Evolutionary conservation across 1,140 invertebrate genomes (phyloP).

Genomic region (Alviniconcha marisindica): DNA sequence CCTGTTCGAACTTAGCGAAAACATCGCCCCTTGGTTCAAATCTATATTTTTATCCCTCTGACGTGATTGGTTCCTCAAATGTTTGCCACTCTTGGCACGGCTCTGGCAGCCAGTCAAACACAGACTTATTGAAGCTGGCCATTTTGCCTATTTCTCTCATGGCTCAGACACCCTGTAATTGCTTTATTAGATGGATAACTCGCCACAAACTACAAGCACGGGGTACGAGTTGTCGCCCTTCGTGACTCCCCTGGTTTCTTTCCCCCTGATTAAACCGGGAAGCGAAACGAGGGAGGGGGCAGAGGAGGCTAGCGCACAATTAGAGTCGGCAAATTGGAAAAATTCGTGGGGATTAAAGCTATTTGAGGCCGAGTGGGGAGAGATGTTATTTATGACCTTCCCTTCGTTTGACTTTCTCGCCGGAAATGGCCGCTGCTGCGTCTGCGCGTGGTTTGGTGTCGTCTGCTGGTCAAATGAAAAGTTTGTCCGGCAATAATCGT

Average conservation of each 20-base stretch:
- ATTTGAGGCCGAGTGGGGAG: constrained; percentile 34
- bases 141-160: constrained; percentile 38
- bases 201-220: constrained; percentile 38
- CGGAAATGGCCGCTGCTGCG: constrained; percentile 20
- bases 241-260: constrained; percentile 32
- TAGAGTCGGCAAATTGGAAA: constrained; percentile 50
- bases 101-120: constrained; percentile 20
- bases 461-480: constrained; percentile 43
- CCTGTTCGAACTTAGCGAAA: not conserved
- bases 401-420: constrained; percentile 35
- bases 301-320: constrained; percentile 41
- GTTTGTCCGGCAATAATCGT: constrained; percentile 41
- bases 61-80: constrained; percentile 17
- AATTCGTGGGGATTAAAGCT: constrained; percentile 38
- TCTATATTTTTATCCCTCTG: constrained; percentile 1
- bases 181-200: constrained; percentile 53
- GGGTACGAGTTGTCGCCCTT: constrained; percentile 39
- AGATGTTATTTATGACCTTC: constrained; percentile 44
- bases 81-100: constrained; percentile 2
- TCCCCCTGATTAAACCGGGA: constrained; percentile 39
- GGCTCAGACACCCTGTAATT: constrained; percentile 43
- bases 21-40: constrained; percentile 10
- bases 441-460: constrained; percentile 39
- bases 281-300: constrained; percentile 37
- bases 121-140: constrained; percentile 39